Evolutionary conservation across 2,113 vertebrate species (phyloP).

Genomic region (Cnemophilus loriae): DNA sequence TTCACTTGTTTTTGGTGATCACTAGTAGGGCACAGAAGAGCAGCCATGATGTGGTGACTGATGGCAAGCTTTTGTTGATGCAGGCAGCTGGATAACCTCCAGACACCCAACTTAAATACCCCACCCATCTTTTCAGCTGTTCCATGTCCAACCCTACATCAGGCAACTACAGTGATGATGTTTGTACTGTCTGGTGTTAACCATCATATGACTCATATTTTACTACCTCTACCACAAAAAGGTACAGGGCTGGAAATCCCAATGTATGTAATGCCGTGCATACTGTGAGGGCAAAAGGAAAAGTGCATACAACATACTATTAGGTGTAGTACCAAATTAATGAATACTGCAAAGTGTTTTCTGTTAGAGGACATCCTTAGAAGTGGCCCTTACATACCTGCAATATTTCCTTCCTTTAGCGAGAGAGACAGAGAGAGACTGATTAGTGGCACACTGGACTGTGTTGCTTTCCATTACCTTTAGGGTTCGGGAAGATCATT

Average conservation of each 20-base stretch:
- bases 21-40: not conserved
- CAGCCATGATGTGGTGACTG: rapidly evolving
- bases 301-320: not conserved
- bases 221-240: not conserved
- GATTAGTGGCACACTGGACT: not conserved
- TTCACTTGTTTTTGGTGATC: not conserved
- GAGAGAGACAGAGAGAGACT: not conserved
- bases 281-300: not conserved
- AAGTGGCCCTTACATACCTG: not conserved
- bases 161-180: not conserved
- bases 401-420: not conserved
- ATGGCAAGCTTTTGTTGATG: not conserved
- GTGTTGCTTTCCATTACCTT: not conserved
- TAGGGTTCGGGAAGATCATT: not conserved
- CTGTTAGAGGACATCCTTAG: not conserved
- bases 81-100: not conserved
- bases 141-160: not conserved
- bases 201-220: not conserved
- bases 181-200: not conserved
- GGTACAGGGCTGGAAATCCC: not conserved
- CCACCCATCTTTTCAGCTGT: not conserved
- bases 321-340: not conserved
- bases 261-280: not conserved
- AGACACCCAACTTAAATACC: not conserved
- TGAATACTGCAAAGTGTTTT: not conserved